Evolutionary conservation across 1,140 invertebrate species (phyloP).

Genomic region (Anoplolepis gracilipes): DNA sequence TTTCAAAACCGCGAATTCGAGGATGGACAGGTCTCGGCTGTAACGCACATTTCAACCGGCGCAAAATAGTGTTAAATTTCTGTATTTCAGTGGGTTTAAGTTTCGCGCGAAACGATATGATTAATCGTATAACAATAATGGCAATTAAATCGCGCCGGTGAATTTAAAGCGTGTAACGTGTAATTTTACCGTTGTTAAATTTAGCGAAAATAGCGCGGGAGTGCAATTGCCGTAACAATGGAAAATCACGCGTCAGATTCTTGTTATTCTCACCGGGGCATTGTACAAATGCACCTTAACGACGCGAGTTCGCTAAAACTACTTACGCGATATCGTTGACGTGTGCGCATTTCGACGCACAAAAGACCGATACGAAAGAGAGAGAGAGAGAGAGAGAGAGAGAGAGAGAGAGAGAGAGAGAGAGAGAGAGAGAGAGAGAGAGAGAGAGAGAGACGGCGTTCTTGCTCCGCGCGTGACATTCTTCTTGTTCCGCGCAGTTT

Average conservation of each 20-base stretch:
- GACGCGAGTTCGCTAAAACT: slow-evolving; percentile 43
- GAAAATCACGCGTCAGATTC: slow-evolving; percentile 48
- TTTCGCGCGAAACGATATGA: slow-evolving; percentile 9
- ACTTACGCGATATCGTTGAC: slow-evolving; percentile 34
- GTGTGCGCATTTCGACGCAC: not conserved
- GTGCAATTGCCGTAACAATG: slow-evolving; percentile 25
- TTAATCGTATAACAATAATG: slow-evolving; percentile 13
- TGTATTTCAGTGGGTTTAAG: not conserved
- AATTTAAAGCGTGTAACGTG: slow-evolving; percentile 2
- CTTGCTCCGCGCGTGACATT: not conserved
- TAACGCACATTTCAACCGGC: too few relatives aligned
- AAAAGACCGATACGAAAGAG: slow-evolving; percentile 16
- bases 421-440: too few relatives aligned
- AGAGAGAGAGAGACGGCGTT: too few relatives aligned
- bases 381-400: too few relatives aligned
- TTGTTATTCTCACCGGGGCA: slow-evolving; percentile 7
- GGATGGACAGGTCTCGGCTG: too few relatives aligned
- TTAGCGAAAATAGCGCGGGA: not conserved
- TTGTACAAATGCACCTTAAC: slow-evolving; percentile 41
- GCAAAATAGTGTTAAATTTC: too few relatives aligned
- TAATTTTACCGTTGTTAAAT: slow-evolving; percentile 32
- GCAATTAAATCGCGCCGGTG: not conserved
- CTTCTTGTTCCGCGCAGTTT: not conserved
- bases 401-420: too few relatives aligned
- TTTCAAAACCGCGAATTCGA: slow-evolving; percentile 48